A percentile compares a stretch with the other conserved stretches of the same genome.
Evolutionary conservation across 2,113 vertebrate genomes (phyloP).

Genomic region (Psettodes erumei): DNA sequence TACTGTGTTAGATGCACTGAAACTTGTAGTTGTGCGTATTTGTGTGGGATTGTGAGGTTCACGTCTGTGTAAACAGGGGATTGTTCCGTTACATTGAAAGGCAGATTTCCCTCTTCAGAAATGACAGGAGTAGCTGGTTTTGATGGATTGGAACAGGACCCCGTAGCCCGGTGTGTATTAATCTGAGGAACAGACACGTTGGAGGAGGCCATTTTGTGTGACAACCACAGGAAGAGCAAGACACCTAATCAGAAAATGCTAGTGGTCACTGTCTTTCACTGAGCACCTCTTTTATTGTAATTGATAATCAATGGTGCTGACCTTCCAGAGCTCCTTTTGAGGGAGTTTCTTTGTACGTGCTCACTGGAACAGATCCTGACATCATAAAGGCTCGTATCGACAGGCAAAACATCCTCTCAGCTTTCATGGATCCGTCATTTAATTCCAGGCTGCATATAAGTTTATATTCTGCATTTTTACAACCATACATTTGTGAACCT

Average conservation of each 20-base stretch:
- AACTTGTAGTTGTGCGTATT: slow-evolving; percentile 63
- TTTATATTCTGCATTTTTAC: slow-evolving; percentile 3
- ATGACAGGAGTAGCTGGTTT: not conserved
- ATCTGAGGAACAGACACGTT: slow-evolving; percentile 56
- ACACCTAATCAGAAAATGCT: slow-evolving; percentile 53
- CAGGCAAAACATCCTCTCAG: slow-evolving; percentile 21
- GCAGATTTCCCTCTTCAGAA: not conserved
- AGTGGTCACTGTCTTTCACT: slow-evolving; percentile 51
- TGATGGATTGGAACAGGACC: slow-evolving; percentile 53
- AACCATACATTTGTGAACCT: slow-evolving; percentile 22
- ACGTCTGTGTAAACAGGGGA: slow-evolving; percentile 44
- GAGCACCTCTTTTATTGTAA: slow-evolving; percentile 57
- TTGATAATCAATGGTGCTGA: slow-evolving; percentile 74
- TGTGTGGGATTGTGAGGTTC: slow-evolving; percentile 57
- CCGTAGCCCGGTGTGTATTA: slow-evolving; percentile 53
- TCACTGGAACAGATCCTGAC: slow-evolving; percentile 38
- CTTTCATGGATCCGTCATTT: slow-evolving; percentile 2
- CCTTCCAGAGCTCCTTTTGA: slow-evolving; percentile 36
- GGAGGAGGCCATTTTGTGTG: slow-evolving; percentile 81
- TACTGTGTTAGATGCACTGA: slow-evolving; percentile 78
- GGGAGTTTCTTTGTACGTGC: slow-evolving; percentile 33
- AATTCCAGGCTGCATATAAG: slow-evolving; percentile 5
- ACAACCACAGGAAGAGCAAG: slow-evolving; percentile 77
- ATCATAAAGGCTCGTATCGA: not conserved
- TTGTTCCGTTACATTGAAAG: slow-evolving; percentile 43